A percentile compares a stretch with the other conserved stretches of the same genome.
phyloP scores from a whole-genome alignment of 2,113 vertebrate species.

The Verasper variegatus region DNA sequence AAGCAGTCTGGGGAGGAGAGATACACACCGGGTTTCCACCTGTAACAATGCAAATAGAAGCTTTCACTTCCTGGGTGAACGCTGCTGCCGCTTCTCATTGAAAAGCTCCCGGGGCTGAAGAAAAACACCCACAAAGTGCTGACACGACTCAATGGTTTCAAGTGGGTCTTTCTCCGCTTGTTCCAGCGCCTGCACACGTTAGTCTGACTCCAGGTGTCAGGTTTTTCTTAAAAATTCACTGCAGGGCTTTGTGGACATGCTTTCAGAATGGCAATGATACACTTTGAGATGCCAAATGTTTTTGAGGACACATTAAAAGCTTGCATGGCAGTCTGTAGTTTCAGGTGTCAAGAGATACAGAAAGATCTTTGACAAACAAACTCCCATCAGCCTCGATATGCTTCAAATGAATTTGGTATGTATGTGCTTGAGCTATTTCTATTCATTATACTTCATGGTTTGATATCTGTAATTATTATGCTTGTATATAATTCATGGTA shows the following conservation, averaged over 20 bases:
- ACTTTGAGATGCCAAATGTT: constrained; percentile 1
- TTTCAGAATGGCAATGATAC: background rate
- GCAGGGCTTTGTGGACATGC: constrained; percentile 20
- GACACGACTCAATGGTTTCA: constrained; percentile 56
- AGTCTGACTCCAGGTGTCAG: constrained; percentile 16
- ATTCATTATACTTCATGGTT: too few species aligned
- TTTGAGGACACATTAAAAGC: too few species aligned
- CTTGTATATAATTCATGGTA: too few species aligned
- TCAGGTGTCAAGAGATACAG: too few species aligned
- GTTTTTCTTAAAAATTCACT: constrained; percentile 18
- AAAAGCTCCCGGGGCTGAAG: constrained; percentile 36
- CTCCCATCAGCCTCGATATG: too few species aligned
- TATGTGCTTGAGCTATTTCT: too few species aligned
- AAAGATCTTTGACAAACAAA: too few species aligned
- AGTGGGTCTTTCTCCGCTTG: constrained; percentile 37
- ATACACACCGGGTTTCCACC: constrained; percentile 23
- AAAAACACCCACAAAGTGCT: constrained; percentile 42
- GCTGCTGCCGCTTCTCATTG: constrained; percentile 23
- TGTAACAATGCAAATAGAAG: constrained; percentile 55
- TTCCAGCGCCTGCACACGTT: constrained; percentile 29
- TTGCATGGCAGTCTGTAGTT: too few species aligned
- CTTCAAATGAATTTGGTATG: too few species aligned
- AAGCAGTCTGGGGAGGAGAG: constrained; percentile 43
- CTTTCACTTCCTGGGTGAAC: constrained; percentile 52
- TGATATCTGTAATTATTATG: too few species aligned